phyloP scores from a whole-genome alignment of 2,113 vertebrate species.

The Reinhardtius hippoglossoides region DNA sequence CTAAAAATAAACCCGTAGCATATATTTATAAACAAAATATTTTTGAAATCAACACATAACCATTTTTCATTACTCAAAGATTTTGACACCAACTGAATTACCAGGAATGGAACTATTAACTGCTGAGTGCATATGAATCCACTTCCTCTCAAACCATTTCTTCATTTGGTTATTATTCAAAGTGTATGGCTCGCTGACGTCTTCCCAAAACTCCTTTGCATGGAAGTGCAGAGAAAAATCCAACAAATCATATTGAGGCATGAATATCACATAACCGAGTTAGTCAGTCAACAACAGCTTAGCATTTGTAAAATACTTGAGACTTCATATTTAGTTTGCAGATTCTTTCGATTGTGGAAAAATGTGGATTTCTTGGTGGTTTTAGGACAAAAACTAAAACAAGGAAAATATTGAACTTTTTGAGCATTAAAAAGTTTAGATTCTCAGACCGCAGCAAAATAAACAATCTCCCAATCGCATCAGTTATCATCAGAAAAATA shows the following conservation, averaged over 20 bases:
- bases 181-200: not conserved
- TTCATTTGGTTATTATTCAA: constrained; percentile 15
- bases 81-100: not conserved
- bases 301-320: not conserved
- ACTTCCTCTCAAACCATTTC: constrained; percentile 1
- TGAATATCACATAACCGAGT: not conserved
- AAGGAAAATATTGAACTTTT: not conserved
- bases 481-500: not conserved
- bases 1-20: constrained; percentile 25
- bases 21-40: not conserved
- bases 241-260: not conserved
- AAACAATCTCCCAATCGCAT: not conserved
- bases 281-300: not conserved
- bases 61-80: not conserved
- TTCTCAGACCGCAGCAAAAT: not conserved
- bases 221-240: not conserved
- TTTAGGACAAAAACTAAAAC: too few species aligned
- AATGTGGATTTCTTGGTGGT: too few species aligned
- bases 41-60: not conserved
- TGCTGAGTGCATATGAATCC: not conserved
- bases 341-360: not conserved
- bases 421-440: not conserved
- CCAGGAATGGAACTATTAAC: not conserved
- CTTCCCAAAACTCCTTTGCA: not conserved
- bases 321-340: not conserved